Evolutionary conservation across 1,140 invertebrate species (phyloP).

Genomic region (Drosophila oshimai): DNA sequence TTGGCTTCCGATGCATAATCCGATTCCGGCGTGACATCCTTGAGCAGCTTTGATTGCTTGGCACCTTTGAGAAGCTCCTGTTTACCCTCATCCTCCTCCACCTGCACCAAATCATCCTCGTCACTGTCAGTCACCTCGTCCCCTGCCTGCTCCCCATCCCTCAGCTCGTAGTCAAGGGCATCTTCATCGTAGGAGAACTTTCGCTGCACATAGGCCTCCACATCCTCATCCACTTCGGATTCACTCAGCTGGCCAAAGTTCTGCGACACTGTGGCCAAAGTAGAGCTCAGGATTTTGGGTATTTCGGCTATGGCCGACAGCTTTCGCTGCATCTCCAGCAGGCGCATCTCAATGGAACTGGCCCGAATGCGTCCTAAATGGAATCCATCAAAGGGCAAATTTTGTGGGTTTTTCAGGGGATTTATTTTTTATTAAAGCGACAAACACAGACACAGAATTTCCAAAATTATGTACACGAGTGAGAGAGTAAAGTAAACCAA

Average conservation of each 20-base stretch:
- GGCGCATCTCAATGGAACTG: slow-evolving; percentile 66
- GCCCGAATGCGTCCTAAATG: slow-evolving; percentile 48
- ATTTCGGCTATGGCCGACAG: slow-evolving; percentile 80
- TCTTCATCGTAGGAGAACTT: slow-evolving; percentile 79
- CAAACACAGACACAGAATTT: slow-evolving; percentile 35
- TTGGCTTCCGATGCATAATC: slow-evolving; percentile 82
- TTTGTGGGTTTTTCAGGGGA: background rate
- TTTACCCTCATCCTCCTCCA: slow-evolving; percentile 28
- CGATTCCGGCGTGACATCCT: slow-evolving; percentile 78
- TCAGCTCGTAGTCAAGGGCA: slow-evolving; percentile 70
- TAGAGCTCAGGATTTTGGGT: slow-evolving; percentile 76
- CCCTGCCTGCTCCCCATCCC: background rate
- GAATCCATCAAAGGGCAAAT: background rate
- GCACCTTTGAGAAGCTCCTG: background rate
- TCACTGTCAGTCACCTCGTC: slow-evolving; percentile 26
- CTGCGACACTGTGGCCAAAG: slow-evolving; percentile 77
- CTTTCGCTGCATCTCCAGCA: slow-evolving; percentile 78
- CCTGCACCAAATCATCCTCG: slow-evolving; percentile 45
- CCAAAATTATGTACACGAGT: slow-evolving; percentile 16
- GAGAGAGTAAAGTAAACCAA: background rate
- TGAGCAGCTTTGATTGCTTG: slow-evolving; percentile 54
- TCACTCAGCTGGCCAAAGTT: slow-evolving; percentile 65
- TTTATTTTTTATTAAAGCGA: slow-evolving; percentile 46
- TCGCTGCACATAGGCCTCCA: slow-evolving; percentile 35
- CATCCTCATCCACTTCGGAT: slow-evolving; percentile 13